Evolutionary conservation across 2,888 invertebrate species (phyloP).

Genomic region (Stictocephala bisonia): DNA sequence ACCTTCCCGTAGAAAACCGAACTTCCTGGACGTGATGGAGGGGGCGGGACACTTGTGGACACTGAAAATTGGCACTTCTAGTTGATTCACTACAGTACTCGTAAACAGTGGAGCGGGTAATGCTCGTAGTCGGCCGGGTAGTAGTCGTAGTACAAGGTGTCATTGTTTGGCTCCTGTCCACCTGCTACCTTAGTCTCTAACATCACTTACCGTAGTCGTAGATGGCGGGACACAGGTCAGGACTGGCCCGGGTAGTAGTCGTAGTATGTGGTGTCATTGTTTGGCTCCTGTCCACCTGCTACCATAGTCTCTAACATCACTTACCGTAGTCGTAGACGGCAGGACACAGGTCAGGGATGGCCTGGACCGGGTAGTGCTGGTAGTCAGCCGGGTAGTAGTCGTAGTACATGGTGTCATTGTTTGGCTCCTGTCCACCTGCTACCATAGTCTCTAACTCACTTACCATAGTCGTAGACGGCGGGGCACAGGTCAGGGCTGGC

Average conservation of each 20-base stretch:
- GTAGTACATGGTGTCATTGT: slow-evolving; percentile 66
- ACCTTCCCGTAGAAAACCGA: too few species aligned
- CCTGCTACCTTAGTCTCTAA: slow-evolving; percentile 47
- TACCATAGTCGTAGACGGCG: slow-evolving; percentile 43
- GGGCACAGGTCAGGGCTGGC: slow-evolving; percentile 69
- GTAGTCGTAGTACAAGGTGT: slow-evolving; percentile 68
- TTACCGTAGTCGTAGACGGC: slow-evolving; percentile 45
- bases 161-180: too few species aligned
- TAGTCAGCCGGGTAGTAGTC: slow-evolving; percentile 71
- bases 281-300: slow-evolving; percentile 48
- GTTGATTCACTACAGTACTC: too few species aligned
- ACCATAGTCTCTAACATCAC: slow-evolving; percentile 48
- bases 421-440: slow-evolving; percentile 24
- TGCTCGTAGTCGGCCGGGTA: slow-evolving; percentile 71
- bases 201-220: slow-evolving; percentile 46
- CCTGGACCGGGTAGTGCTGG: slow-evolving; percentile 67
- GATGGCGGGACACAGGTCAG: slow-evolving; percentile 69
- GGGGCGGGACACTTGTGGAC: too few species aligned
- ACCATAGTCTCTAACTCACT: slow-evolving; percentile 35
- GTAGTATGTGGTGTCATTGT: slow-evolving; percentile 65
- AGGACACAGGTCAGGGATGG: slow-evolving; percentile 69
- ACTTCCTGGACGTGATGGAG: too few species aligned
- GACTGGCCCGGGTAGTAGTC: slow-evolving; percentile 67
- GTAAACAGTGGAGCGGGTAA: too few species aligned
- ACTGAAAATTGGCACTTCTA: too few species aligned